phyloP scores from a whole-genome alignment of 1,140 invertebrate genomes.

The Drosophila seguyi region DNA sequence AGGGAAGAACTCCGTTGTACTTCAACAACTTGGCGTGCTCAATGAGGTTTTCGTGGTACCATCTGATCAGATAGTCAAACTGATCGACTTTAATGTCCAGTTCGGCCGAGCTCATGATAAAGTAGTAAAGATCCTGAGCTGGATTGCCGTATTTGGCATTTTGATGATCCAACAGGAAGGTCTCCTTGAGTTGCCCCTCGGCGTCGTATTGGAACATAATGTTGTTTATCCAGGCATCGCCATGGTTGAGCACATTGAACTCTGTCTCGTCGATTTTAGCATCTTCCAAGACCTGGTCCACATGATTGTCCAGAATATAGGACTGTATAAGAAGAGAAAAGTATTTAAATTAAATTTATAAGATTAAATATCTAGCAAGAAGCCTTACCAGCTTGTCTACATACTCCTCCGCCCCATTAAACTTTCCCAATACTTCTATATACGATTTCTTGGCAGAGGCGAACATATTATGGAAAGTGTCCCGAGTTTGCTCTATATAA shows the following conservation, averaged over 20 bases:
- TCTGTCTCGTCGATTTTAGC: conserved; percentile 78
- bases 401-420: conserved; percentile 31
- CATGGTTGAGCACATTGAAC: conserved; percentile 88
- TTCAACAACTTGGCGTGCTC: conserved; percentile 39
- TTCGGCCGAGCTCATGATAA: conserved; percentile 46
- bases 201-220: conserved; percentile 88
- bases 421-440: conserved; percentile 25
- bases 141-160: conserved; percentile 56
- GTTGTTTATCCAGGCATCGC: conserved; percentile 89
- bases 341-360: too few relatives aligned
- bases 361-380: not conserved
- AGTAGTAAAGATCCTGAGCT: conserved; percentile 57
- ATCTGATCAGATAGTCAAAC: conserved; percentile 58
- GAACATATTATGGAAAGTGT: conserved; percentile 27
- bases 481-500: conserved; percentile 27
- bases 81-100: conserved; percentile 54
- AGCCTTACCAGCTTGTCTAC: conserved; percentile 39
- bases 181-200: conserved; percentile 84
- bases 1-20: conserved; percentile 42
- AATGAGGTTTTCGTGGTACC: conserved; percentile 52
- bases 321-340: not conserved
- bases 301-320: conserved; percentile 8
- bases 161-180: conserved; percentile 86
- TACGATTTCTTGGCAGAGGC: conserved; percentile 5
- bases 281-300: conserved; percentile 34